Evolutionary conservation across 2,113 vertebrate species (phyloP).

Genomic region (Rhabdomys dilectus): DNA sequence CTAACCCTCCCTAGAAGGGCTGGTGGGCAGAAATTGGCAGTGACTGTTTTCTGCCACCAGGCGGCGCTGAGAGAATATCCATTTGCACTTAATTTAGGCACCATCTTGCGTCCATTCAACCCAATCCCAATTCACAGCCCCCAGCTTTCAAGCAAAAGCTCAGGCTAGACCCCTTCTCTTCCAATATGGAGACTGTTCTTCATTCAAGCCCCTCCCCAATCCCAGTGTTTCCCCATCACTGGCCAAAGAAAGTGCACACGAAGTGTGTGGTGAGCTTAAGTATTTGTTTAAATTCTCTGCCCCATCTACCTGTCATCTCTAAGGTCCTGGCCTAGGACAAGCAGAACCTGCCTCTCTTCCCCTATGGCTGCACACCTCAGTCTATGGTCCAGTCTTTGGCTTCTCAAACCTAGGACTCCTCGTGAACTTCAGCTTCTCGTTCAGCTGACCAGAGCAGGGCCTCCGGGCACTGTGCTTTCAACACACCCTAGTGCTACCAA

Average conservation of each 20-base stretch:
- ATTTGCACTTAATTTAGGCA: too few species aligned
- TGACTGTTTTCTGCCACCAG: not conserved
- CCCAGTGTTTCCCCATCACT: not conserved
- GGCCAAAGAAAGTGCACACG: not conserved
- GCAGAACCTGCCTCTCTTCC: not conserved
- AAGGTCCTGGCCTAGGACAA: not conserved
- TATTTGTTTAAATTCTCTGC: not conserved
- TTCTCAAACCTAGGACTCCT: not conserved
- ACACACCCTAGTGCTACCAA: not conserved
- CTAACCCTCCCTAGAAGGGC: not conserved
- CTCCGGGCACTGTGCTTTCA: not conserved
- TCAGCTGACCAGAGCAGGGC: not conserved
- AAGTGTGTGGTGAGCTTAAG: not conserved
- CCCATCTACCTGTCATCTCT: not conserved
- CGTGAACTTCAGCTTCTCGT: not conserved
- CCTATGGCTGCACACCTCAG: not conserved
- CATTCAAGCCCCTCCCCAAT: not conserved
- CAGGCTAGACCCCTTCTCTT: not conserved
- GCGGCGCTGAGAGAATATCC: not conserved
- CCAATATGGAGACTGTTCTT: not conserved
- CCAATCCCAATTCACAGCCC: not conserved
- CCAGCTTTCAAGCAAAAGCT: not conserved
- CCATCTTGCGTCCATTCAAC: too few species aligned
- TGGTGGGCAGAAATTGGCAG: not conserved
- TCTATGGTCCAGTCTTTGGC: not conserved